Evolutionary conservation across 2,113 vertebrate genomes (phyloP).

Genomic region (Cebus imitator): DNA sequence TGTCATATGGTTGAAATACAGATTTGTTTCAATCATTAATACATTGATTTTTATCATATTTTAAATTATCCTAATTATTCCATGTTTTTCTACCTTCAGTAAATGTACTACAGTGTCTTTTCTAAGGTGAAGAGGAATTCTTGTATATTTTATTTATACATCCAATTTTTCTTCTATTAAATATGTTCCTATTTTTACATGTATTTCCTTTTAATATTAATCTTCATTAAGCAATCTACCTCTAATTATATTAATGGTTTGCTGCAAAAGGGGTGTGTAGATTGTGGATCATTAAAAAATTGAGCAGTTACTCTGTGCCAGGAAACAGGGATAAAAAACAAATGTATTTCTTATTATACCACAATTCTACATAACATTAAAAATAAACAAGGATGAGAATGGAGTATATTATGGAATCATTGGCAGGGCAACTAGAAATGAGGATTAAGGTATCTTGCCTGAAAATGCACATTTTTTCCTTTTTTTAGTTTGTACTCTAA

Average conservation of each 20-base stretch:
- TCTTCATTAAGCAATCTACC: neutral
- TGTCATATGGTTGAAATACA: neutral
- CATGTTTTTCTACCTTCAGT: neutral
- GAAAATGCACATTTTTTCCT: neutral
- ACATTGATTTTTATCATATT: neutral
- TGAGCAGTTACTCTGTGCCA: neutral
- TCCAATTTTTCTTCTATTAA: neutral
- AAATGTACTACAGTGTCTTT: neutral
- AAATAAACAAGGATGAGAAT: neutral
- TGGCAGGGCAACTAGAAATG: neutral
- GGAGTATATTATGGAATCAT: neutral
- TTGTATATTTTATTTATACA: neutral
- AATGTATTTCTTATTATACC: neutral
- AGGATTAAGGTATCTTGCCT: neutral
- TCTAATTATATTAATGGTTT: neutral
- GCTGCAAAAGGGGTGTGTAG: neutral
- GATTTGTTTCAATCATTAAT: neutral
- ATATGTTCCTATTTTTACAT: neutral
- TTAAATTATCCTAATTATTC: neutral
- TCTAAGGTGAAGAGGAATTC: neutral
- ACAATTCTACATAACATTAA: neutral
- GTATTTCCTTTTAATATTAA: neutral
- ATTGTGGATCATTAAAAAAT: neutral
- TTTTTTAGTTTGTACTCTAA: neutral
- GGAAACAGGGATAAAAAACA: neutral